Conservation (phyloP, 2,888 invertebrate genomes). For the Stegana nigrithorax region DNA sequence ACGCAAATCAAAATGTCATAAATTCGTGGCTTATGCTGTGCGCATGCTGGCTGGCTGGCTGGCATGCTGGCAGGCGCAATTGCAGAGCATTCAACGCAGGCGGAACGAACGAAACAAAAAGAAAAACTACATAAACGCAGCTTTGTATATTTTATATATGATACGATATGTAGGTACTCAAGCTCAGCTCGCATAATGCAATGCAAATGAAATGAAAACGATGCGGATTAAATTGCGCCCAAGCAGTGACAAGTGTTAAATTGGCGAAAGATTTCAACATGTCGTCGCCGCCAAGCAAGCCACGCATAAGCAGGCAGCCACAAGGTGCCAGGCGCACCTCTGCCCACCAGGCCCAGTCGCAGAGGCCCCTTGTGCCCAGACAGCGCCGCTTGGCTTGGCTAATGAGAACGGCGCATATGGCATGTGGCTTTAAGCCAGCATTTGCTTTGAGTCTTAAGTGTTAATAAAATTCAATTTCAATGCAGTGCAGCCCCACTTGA, state of each 20-base stretch:
- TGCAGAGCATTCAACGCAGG: neutral
- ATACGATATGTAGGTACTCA: no score
- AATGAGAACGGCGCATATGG: neutral
- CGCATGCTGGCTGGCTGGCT: no score
- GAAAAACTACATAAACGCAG: neutral
- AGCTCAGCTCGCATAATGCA: no score
- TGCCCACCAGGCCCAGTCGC: neutral
- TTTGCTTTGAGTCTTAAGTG: no score
- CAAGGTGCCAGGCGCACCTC: neutral
- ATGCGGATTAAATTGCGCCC: slow-evolving; percentile 12
- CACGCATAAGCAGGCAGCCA: neutral
- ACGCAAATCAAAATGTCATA: slow-evolving; percentile 67
- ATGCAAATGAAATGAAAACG: slow-evolving; percentile 55
- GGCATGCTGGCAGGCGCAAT: no score
- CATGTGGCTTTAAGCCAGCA: neutral
- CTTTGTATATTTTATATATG: neutral
- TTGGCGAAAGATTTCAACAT: slow-evolving; percentile 57
- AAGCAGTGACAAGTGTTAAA: slow-evolving; percentile 58
- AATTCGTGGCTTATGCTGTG: slow-evolving; percentile 57
- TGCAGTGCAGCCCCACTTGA: no score
- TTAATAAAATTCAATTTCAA: no score
- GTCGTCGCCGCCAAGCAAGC: slow-evolving; percentile 46
- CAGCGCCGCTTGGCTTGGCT: no score
- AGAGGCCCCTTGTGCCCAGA: no score
- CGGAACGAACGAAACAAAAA: neutral